Percentiles rank a stretch among this genome's conserved stretches.
Conservation (phyloP, 2,113 vertebrate genomes). For the Nesoenas mayeri region DNA sequence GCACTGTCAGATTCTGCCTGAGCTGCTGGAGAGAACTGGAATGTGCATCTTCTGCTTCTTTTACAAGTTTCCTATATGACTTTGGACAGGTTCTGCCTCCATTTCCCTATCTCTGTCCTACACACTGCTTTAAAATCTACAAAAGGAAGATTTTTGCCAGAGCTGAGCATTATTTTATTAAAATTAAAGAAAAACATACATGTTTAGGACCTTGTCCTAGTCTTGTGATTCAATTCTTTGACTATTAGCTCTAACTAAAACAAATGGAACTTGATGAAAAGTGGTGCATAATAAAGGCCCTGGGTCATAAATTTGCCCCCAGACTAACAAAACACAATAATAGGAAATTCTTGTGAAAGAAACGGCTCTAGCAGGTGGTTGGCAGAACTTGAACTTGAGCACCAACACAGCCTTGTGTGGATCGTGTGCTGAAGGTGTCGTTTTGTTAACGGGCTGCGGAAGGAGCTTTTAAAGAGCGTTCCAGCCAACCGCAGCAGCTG, state of each 20-base stretch:
- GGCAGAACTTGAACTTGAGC: background rate
- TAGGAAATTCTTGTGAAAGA: background rate
- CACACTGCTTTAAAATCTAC: background rate
- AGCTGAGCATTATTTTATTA: background rate
- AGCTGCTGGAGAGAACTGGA: background rate
- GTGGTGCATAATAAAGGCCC: background rate
- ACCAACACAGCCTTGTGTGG: background rate
- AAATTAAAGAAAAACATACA: background rate
- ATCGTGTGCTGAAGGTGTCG: background rate
- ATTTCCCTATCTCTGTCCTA: background rate
- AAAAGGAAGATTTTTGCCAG: background rate
- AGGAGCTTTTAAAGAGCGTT: background rate
- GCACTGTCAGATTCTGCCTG: background rate
- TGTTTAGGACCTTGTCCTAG: background rate
- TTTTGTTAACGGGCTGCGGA: background rate
- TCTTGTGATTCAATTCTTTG: background rate
- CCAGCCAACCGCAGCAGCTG: background rate
- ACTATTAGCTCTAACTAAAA: background rate
- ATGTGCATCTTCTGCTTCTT: background rate
- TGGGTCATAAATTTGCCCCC: background rate
- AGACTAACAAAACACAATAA: background rate
- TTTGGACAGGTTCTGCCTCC: background rate
- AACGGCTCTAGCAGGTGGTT: background rate
- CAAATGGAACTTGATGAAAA: background rate
- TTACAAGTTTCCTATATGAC: rapidly evolving